Conservation (phyloP, 53 echinoderm and acorn worm species). For the Paracentrotus lividus region DNA sequence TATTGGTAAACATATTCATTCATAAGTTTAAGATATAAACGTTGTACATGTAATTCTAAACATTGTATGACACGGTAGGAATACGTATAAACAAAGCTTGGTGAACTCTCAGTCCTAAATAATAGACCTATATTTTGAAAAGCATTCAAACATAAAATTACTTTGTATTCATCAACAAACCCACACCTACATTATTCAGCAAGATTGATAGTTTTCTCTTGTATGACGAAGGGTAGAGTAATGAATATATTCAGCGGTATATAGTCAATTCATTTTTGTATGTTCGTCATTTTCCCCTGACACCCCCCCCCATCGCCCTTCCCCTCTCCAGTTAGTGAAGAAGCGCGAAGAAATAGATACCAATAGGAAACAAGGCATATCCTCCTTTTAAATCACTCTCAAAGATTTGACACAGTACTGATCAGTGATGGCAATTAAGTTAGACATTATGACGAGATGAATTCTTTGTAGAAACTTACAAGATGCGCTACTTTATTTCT, state of each 20-base stretch:
- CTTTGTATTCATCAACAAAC: too few relatives aligned
- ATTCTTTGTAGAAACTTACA: too few relatives aligned
- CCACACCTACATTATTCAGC: background rate
- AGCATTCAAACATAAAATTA: too few relatives aligned
- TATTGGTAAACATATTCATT: too few relatives aligned
- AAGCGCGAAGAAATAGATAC: background rate
- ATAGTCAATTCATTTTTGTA: background rate
- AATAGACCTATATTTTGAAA: too few relatives aligned
- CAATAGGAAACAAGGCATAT: constrained; percentile 16
- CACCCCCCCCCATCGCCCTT: background rate
- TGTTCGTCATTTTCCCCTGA: background rate
- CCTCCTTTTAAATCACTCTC: background rate
- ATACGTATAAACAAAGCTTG: too few relatives aligned
- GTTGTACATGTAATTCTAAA: too few relatives aligned
- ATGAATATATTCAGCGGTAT: background rate
- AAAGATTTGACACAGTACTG: background rate
- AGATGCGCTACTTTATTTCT: too few relatives aligned
- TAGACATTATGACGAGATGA: background rate
- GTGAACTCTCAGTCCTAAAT: too few relatives aligned
- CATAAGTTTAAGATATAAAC: too few relatives aligned
- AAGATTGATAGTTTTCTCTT: background rate
- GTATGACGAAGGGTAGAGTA: background rate
- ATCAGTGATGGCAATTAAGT: background rate
- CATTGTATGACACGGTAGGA: too few relatives aligned
- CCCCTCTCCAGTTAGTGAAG: background rate